A percentile compares a stretch with the other conserved stretches of the same genome.
Evolutionary conservation across 2,888 invertebrate genomes (phyloP).

Genomic region (Melolontha melolontha): DNA sequence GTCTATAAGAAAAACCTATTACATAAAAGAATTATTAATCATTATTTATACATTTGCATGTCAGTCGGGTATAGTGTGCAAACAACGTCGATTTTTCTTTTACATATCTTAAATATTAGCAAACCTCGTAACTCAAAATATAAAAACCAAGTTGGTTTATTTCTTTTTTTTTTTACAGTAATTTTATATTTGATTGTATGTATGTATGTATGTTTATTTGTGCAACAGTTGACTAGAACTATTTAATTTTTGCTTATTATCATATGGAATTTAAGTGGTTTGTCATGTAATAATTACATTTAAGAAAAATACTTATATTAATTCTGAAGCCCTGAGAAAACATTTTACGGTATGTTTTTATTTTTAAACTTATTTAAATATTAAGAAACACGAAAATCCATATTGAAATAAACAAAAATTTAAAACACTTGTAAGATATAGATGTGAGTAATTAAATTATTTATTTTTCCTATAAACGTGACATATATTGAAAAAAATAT

Average conservation of each 20-base stretch:
- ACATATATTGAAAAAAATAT: too few species aligned
- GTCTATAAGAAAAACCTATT: slow-evolving; percentile 1
- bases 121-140: slow-evolving; percentile 13
- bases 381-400: slow-evolving; percentile 6
- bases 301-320: slow-evolving; percentile 6
- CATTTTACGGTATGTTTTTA: neutral
- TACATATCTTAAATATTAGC: neutral
- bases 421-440: too few species aligned
- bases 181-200: too few species aligned
- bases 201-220: neutral
- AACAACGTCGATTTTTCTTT: neutral
- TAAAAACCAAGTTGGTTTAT: slow-evolving; percentile 11
- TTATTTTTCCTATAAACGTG: too few species aligned
- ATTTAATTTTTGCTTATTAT: slow-evolving; percentile 26
- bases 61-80: slow-evolving; percentile 8
- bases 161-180: neutral
- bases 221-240: slow-evolving; percentile 29
- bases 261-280: slow-evolving; percentile 17
- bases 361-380: neutral
- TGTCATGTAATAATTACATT: neutral
- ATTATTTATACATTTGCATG: slow-evolving; percentile 13
- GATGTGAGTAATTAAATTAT: too few species aligned
- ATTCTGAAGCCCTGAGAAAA: slow-evolving; percentile 24
- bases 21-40: slow-evolving; percentile 5
- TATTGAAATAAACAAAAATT: slow-evolving; percentile 24